These are phyloP conservation scores for Plebejus anna DNA, from an alignment of 2,888 invertebrate genomes.

Conservation along the genomic window DNA sequence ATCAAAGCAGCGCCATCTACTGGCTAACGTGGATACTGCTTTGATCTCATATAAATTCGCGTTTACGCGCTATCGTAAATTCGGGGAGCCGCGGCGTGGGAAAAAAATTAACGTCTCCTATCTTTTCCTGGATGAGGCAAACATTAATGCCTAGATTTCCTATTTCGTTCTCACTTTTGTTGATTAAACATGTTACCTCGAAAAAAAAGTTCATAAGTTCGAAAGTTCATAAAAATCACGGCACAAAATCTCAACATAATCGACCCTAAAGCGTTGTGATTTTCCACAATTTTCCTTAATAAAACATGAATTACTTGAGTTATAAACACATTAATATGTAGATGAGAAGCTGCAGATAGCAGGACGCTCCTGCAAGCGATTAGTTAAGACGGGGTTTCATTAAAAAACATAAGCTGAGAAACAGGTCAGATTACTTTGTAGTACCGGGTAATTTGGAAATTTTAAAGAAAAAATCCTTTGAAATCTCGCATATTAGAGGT, in stretches of 20 bases:
- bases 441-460: background rate
- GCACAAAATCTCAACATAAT: background rate
- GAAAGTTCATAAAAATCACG: no score
- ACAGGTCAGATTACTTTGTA: background rate
- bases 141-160: no score
- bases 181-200: no score
- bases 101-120: no score
- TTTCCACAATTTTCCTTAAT: background rate
- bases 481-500: background rate
- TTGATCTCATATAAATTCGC: no score
- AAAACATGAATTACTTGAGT: background rate
- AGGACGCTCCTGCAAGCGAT: background rate
- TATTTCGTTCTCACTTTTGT: no score
- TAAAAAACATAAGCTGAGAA: constrained; percentile 11
- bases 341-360: background rate
- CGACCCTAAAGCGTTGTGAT: background rate
- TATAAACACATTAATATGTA: constrained; percentile 16
- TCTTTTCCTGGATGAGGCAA: no score
- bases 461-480: background rate
- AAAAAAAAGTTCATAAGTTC: no score
- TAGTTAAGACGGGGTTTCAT: constrained; percentile 8
- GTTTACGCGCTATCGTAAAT: no score
- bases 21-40: no score
- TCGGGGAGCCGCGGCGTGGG: no score
- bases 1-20: no score